A percentile compares a stretch with the other conserved stretches of the same genome.
phyloP scores from a whole-genome alignment of 2,888 invertebrate genomes.

The Brachyopa scutellaris region DNA sequence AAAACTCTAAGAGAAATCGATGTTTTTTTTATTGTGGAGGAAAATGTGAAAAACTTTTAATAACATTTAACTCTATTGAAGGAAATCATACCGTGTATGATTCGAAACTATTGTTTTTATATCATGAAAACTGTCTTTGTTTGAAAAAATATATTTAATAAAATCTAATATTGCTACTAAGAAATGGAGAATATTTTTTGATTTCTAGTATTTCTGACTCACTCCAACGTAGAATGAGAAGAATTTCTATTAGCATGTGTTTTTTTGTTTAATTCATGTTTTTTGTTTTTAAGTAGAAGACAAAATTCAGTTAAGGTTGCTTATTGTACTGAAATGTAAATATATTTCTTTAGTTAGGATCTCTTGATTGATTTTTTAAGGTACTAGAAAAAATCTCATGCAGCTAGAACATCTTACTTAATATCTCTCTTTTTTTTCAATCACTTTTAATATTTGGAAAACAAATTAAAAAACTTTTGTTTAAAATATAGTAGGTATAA shows the following conservation, averaged over 20 bases:
- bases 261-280: neutral
- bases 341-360: slow-evolving; percentile 63
- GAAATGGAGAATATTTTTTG: slow-evolving; percentile 13
- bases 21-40: slow-evolving; percentile 25
- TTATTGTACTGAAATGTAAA: slow-evolving; percentile 69
- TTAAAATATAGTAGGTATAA: slow-evolving; percentile 4
- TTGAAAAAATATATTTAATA: slow-evolving; percentile 28
- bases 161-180: slow-evolving; percentile 19
- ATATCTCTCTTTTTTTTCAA: neutral
- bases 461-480: slow-evolving; percentile 20
- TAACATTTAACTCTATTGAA: slow-evolving; percentile 29
- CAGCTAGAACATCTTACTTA: slow-evolving; percentile 56
- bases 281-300: slow-evolving; percentile 24
- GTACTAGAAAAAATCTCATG: slow-evolving; percentile 69
- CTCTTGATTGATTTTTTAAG: slow-evolving; percentile 71
- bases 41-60: slow-evolving; percentile 25
- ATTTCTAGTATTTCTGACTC: slow-evolving; percentile 20
- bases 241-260: slow-evolving; percentile 14
- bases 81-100: slow-evolving; percentile 32
- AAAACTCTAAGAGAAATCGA: slow-evolving; percentile 30
- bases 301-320: slow-evolving; percentile 59
- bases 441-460: slow-evolving; percentile 24
- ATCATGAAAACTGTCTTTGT: slow-evolving; percentile 18
- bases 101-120: slow-evolving; percentile 30
- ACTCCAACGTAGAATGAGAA: slow-evolving; percentile 31